These are phyloP conservation scores for Lysandra bellargus DNA, from an alignment of 2,888 invertebrate species.

Conservation along the genomic window DNA sequence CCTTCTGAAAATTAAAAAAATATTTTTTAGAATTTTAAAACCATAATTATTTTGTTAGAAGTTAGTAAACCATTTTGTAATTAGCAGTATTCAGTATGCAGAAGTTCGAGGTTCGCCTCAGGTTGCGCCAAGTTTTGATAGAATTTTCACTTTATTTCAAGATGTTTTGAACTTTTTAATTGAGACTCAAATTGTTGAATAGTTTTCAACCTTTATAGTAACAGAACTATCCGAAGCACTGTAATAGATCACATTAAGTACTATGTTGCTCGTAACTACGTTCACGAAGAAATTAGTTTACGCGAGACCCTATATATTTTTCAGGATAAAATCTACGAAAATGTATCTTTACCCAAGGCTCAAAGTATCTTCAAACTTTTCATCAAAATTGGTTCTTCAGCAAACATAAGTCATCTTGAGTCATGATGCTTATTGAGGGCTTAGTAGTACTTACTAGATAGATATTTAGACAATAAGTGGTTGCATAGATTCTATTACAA, in stretches of 20 bases:
- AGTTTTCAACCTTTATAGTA: not conserved
- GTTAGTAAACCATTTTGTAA: conserved; percentile 4
- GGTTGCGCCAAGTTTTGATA: conserved; percentile 69
- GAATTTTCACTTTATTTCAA: conserved; percentile 79
- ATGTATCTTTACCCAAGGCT: too few species aligned
- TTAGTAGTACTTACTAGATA: not conserved
- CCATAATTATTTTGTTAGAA: not conserved
- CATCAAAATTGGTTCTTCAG: not conserved
- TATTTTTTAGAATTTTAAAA: not conserved
- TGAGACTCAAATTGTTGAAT: not conserved
- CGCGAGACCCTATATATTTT: too few species aligned
- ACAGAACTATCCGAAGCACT: not conserved
- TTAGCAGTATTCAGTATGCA: conserved; percentile 7
- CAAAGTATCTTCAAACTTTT: not conserved
- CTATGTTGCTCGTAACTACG: not conserved
- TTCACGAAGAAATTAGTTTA: too few species aligned
- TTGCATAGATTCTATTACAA: too few species aligned
- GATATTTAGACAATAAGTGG: not conserved
- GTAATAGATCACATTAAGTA: not conserved
- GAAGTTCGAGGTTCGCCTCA: conserved; percentile 1
- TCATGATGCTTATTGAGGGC: too few species aligned
- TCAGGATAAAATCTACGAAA: too few species aligned
- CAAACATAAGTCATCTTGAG: not conserved
- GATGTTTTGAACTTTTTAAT: conserved; percentile 51
- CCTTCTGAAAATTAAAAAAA: too few species aligned